phyloP scores from a whole-genome alignment of 2,113 vertebrate genomes.

The Symphodus melops region DNA sequence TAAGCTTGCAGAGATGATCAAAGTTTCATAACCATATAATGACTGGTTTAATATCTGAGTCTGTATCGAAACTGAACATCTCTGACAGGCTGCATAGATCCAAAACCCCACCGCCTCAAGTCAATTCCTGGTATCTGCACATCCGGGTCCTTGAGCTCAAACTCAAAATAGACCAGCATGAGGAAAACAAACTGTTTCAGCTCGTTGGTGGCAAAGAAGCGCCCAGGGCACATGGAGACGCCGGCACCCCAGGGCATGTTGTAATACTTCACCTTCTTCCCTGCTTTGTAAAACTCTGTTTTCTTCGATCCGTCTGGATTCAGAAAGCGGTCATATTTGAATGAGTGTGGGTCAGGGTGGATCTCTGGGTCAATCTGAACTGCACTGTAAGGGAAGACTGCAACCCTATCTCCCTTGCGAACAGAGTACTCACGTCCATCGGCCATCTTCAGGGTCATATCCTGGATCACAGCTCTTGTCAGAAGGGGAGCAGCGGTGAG shows the following conservation, averaged over 20 bases:
- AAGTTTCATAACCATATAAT: neutral
- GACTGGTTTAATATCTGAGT: conserved; percentile 57
- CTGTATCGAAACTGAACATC: conserved; percentile 88
- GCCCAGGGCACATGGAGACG: conserved; percentile 88
- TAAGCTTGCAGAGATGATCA: neutral
- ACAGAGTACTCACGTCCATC: conserved; percentile 78
- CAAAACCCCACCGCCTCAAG: conserved; percentile 88
- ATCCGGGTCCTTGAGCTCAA: conserved; percentile 85
- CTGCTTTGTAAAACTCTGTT: conserved; percentile 88
- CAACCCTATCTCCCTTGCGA: conserved; percentile 86
- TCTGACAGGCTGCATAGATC: conserved; percentile 83
- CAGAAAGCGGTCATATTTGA: conserved; percentile 90
- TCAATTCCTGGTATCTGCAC: conserved; percentile 84
- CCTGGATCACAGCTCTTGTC: conserved; percentile 80
- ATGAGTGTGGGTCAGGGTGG: conserved; percentile 86
- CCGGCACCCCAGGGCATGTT: conserved; percentile 95
- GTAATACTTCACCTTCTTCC: conserved; percentile 88
- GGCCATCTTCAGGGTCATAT: conserved; percentile 81
- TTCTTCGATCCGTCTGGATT: conserved; percentile 85
- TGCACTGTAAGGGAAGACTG: conserved; percentile 87
- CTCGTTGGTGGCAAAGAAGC: conserved; percentile 91
- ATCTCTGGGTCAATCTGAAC: conserved; percentile 91
- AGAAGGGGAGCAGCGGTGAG: conserved; percentile 85
- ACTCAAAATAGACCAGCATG: conserved; percentile 88
- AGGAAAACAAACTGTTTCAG: conserved; percentile 92